These are phyloP conservation scores for Gastrophysa polygoni DNA, from an alignment of 2,888 invertebrate genomes.

Conservation along the genomic window DNA sequence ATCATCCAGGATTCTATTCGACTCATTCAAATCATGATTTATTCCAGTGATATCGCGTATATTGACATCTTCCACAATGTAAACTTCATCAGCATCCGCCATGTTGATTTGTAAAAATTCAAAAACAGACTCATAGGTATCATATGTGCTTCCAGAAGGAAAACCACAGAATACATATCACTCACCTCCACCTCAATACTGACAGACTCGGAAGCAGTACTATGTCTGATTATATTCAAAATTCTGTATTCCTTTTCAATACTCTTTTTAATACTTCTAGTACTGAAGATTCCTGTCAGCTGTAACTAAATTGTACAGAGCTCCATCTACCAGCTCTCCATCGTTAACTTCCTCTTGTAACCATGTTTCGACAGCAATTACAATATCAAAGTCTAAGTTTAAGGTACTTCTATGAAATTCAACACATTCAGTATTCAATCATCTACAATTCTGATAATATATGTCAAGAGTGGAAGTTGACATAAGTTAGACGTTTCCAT, in stretches of 20 bases:
- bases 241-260: background rate
- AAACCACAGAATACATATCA: background rate
- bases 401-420: conserved; percentile 5
- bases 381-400: background rate
- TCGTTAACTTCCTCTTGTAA: background rate
- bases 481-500: background rate
- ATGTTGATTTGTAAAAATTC: background rate
- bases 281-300: background rate
- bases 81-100: background rate
- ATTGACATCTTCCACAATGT: conserved; percentile 9
- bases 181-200: background rate
- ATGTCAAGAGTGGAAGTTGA: background rate
- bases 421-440: conserved; percentile 2
- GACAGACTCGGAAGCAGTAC: background rate
- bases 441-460: background rate
- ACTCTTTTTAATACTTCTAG: background rate
- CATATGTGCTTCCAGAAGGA: background rate
- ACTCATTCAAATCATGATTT: background rate
- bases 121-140: background rate
- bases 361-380: conserved; percentile 4
- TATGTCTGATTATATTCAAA: background rate
- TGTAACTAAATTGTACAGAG: background rate
- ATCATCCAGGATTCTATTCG: background rate
- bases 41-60: background rate
- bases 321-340: background rate